Conservation (phyloP, 2,888 invertebrate species). For the Ennomos erosarius region DNA sequence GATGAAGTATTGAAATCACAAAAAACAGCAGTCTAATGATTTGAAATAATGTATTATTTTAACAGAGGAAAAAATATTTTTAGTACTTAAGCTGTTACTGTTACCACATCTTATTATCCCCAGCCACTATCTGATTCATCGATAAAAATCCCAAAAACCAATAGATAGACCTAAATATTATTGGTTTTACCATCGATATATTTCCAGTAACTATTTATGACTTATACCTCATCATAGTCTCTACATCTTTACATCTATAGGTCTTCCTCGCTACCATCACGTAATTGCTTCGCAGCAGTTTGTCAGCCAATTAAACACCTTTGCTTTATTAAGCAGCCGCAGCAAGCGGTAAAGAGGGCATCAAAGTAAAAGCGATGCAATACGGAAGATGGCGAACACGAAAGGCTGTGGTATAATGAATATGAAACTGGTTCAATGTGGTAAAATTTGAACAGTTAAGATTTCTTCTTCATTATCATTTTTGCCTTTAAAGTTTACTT, state of each 20-base stretch:
- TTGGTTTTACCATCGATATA: not conserved
- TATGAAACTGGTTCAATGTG: not conserved
- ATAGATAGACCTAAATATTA: no score
- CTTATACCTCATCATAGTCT: constrained; percentile 46
- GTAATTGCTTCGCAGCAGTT: constrained; percentile 84
- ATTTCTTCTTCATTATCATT: no score
- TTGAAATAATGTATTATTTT: no score
- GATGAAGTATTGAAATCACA: constrained; percentile 21
- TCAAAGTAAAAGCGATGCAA: constrained; percentile 39
- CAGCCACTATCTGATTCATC: no score
- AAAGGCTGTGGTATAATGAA: constrained; percentile 16
- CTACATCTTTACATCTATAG: constrained; percentile 76
- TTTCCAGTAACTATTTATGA: constrained; percentile 11
- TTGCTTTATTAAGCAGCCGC: constrained; percentile 84
- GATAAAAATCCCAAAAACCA: no score
- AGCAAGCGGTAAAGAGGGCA: constrained; percentile 60
- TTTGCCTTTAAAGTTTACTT: no score
- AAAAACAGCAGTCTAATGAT: no score
- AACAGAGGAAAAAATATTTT: no score
- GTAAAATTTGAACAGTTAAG: no score
- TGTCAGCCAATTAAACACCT: constrained; percentile 86
- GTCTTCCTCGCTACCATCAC: constrained; percentile 75
- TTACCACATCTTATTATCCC: no score
- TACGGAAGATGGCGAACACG: constrained; percentile 33
- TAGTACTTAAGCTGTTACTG: no score